Evolutionary conservation across 2,888 invertebrate species (phyloP).

Genomic region (Eupithecia pulchellata): DNA sequence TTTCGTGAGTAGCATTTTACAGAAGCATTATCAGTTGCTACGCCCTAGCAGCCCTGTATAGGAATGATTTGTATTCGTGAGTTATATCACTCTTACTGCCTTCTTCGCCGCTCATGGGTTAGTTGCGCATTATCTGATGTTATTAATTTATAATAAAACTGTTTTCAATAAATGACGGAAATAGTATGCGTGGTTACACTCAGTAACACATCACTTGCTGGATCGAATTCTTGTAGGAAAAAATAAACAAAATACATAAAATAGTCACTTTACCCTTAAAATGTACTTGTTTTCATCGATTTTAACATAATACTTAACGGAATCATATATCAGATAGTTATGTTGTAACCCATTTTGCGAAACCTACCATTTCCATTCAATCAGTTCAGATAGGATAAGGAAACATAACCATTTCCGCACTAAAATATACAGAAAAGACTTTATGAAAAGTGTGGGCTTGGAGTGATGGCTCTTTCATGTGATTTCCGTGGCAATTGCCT

Average conservation of each 20-base stretch:
- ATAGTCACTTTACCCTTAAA: background rate
- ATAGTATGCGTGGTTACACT: too few species aligned
- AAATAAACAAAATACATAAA: background rate
- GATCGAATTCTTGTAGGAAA: background rate
- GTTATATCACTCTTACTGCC: too few species aligned
- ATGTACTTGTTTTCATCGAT: background rate
- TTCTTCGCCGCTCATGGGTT: too few species aligned
- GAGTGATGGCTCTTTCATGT: slow-evolving; percentile 60
- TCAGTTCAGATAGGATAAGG: slow-evolving; percentile 39
- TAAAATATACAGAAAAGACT: slow-evolving; percentile 58
- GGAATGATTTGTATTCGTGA: background rate
- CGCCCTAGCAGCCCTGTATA: background rate
- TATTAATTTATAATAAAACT: too few species aligned
- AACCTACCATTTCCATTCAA: slow-evolving; percentile 17
- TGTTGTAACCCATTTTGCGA: background rate
- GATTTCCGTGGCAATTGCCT: slow-evolving; percentile 67
- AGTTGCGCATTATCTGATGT: too few species aligned
- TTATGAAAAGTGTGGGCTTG: slow-evolving; percentile 53
- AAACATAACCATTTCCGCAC: slow-evolving; percentile 43
- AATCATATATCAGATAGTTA: background rate
- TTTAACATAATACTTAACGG: background rate
- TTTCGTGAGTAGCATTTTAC: background rate
- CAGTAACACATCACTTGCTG: too few species aligned
- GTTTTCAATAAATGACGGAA: too few species aligned
- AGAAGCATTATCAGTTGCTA: background rate